phyloP scores from a whole-genome alignment of 1,140 invertebrate species.

The Drusus annulatus region DNA sequence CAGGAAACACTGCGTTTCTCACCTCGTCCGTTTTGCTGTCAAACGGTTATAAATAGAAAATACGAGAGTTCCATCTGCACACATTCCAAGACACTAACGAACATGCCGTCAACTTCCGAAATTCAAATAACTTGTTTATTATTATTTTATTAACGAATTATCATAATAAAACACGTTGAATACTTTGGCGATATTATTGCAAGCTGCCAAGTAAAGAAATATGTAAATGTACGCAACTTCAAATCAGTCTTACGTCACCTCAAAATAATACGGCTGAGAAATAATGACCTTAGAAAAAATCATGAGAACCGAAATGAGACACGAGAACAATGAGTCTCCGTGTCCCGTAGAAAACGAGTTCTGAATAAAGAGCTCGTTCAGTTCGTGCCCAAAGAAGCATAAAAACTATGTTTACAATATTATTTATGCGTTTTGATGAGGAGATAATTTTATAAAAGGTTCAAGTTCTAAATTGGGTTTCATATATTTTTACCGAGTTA shows the following conservation, averaged over 20 bases:
- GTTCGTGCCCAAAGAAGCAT: conserved; percentile 45
- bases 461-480: too few relatives aligned
- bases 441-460: too few relatives aligned
- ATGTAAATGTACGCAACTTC: too few relatives aligned
- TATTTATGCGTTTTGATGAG: background rate
- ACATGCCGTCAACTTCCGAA: conserved; percentile 15
- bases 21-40: conserved; percentile 20
- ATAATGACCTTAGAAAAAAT: conserved; percentile 45
- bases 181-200: too few relatives aligned
- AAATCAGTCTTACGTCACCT: conserved; percentile 17
- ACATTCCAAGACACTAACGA: conserved; percentile 11
- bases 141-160: too few relatives aligned
- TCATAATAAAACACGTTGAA: too few relatives aligned
- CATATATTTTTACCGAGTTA: too few relatives aligned
- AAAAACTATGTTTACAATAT: conserved; percentile 13
- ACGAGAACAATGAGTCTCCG: conserved; percentile 34
- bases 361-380: conserved; percentile 16
- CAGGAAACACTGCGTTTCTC: conserved; percentile 14
- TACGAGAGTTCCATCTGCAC: conserved; percentile 22
- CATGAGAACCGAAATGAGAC: conserved; percentile 27
- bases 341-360: conserved; percentile 41
- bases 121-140: conserved; percentile 2
- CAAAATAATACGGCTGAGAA: conserved; percentile 15
- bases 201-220: too few relatives aligned
- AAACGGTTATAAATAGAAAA: conserved; percentile 40